Conservation (phyloP, 2,888 invertebrate species). For the Brenthis daphne region DNA sequence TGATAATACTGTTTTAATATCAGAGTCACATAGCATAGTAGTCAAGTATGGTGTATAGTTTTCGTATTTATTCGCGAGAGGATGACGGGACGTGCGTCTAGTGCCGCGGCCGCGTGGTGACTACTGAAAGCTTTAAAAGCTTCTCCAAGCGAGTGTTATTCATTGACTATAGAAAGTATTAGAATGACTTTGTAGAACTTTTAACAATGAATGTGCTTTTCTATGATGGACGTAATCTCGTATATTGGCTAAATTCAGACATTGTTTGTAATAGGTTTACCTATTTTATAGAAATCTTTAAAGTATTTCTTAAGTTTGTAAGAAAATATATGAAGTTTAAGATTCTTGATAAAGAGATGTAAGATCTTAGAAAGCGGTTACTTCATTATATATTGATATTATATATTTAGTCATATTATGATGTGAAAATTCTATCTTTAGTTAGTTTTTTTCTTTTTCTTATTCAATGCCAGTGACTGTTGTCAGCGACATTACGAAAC, state of each 20-base stretch:
- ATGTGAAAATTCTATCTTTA: not conserved
- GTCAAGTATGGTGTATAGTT: slow-evolving; percentile 27
- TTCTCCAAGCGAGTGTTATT: slow-evolving; percentile 10
- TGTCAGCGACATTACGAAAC: slow-evolving; percentile 24
- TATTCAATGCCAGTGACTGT: slow-evolving; percentile 15
- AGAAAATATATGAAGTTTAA: too few species aligned
- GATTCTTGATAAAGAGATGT: not conserved
- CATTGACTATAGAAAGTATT: slow-evolving; percentile 10
- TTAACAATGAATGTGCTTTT: slow-evolving; percentile 13
- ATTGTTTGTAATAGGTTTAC: too few species aligned
- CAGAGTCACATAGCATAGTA: slow-evolving; percentile 40
- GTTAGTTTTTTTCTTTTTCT: slow-evolving; percentile 2
- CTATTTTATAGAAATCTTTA: too few species aligned
- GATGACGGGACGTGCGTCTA: slow-evolving; percentile 35
- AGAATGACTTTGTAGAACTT: slow-evolving; percentile 17
- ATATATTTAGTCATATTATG: not conserved
- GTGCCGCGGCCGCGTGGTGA: slow-evolving; percentile 39
- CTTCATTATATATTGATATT: not conserved
- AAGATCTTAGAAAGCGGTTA: not conserved
- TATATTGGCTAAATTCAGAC: too few species aligned
- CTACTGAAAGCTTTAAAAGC: slow-evolving; percentile 29
- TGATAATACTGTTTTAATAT: slow-evolving; percentile 19
- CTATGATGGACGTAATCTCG: not conserved
- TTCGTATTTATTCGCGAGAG: slow-evolving; percentile 30
- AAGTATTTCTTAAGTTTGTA: too few species aligned